Percentiles rank a stretch among this genome's conserved stretches.
Conservation (phyloP, 2,888 invertebrate genomes). For the Ischnus inquisitorius region DNA sequence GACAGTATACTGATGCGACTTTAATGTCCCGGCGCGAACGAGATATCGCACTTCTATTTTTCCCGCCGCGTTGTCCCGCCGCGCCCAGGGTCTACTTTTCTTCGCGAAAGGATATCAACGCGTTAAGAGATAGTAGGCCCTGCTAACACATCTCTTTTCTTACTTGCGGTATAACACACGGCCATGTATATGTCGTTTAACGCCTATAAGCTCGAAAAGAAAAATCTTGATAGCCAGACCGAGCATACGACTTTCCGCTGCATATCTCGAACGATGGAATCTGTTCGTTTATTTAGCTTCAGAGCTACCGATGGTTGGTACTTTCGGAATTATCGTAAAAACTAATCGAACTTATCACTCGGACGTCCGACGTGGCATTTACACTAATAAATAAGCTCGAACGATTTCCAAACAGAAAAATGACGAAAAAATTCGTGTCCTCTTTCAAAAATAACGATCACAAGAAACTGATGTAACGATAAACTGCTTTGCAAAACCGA, state of each 20-base stretch:
- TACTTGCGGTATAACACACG: not conserved
- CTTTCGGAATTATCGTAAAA: too few species aligned
- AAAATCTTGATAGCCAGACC: not conserved
- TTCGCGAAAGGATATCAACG: conserved; percentile 54
- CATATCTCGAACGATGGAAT: not conserved
- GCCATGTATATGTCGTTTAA: not conserved
- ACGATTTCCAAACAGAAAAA: too few species aligned
- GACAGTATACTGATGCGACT: conserved; percentile 62
- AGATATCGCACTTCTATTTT: conserved; percentile 56
- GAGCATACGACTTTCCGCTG: not conserved
- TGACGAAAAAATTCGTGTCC: not conserved
- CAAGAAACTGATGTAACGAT: not conserved
- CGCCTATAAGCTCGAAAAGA: not conserved
- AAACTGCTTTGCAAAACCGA: conserved; percentile 2
- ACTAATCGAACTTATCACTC: too few species aligned
- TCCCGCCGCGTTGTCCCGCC: conserved; percentile 31
- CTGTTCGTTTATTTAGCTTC: too few species aligned
- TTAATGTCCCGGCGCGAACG: conserved; percentile 61
- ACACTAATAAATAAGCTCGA: too few species aligned
- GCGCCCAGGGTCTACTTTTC: conserved; percentile 21
- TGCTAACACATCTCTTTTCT: not conserved
- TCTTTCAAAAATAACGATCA: not conserved
- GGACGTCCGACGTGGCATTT: too few species aligned
- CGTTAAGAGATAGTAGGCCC: conserved; percentile 50
- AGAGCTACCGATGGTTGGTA: too few species aligned